phyloP scores from a whole-genome alignment of 2,797 vertebrate genomes.

The Pseudopleuronectes americanus region DNA sequence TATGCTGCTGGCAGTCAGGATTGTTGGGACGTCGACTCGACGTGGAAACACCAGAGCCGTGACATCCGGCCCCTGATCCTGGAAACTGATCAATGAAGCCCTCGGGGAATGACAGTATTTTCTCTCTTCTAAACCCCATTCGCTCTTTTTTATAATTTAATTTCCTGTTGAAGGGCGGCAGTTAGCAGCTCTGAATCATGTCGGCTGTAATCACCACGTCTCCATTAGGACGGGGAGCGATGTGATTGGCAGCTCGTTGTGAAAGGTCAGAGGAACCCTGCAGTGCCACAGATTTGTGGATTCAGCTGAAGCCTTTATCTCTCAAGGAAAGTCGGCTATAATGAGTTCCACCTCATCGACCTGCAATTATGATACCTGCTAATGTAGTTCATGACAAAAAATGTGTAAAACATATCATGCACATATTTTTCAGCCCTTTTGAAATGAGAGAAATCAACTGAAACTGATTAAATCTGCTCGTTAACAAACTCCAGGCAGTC shows the following conservation, averaged over 20 bases:
- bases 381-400: neutral
- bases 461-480: too few relatives aligned
- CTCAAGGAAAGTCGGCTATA: conserved; percentile 28
- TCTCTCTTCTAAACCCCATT: conserved; percentile 1
- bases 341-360: conserved; percentile 43
- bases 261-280: conserved; percentile 64
- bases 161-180: conserved; percentile 46
- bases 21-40: conserved; percentile 16
- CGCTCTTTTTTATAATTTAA: conserved; percentile 21
- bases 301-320: conserved; percentile 47
- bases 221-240: conserved; percentile 32
- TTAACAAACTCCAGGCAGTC: too few relatives aligned
- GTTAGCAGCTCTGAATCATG: conserved; percentile 37
- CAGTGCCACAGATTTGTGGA: conserved; percentile 25
- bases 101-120: conserved; percentile 7
- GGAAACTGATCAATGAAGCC: conserved; percentile 24
- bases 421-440: neutral
- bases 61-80: conserved; percentile 24
- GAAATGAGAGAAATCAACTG: neutral
- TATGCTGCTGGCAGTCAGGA: neutral
- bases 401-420: too few relatives aligned
- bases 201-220: conserved; percentile 44
- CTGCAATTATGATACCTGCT: conserved; percentile 22
- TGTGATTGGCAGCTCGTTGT: conserved; percentile 56
- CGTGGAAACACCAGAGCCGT: neutral